These are phyloP conservation scores for Eueremaeus valkanovi DNA, from an alignment of 2,888 invertebrate genomes.

Conservation along the genomic window DNA sequence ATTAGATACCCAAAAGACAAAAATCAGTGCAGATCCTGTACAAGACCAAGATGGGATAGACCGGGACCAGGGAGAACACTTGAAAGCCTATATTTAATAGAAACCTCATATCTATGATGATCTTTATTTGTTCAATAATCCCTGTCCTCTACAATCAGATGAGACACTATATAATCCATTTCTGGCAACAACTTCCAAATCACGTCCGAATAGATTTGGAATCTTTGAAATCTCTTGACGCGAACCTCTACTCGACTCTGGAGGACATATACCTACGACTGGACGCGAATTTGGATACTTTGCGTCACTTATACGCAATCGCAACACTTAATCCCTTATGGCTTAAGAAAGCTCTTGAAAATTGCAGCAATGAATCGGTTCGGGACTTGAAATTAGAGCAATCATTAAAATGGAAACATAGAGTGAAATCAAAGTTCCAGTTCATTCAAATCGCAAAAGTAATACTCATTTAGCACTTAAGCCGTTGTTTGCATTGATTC, in stretches of 20 bases:
- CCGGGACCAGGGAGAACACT: no score
- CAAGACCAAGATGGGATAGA: no score
- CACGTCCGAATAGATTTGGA: conserved; percentile 21
- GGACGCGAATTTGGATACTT: conserved; percentile 20
- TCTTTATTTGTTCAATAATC: no score
- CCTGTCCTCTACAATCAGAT: no score
- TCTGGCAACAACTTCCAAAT: conserved; percentile 40
- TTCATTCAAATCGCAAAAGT: conserved; percentile 34
- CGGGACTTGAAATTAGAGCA: conserved; percentile 29
- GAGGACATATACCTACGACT: conserved; percentile 29
- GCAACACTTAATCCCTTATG: conserved; percentile 35
- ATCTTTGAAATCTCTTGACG: conserved; percentile 26
- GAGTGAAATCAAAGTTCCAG: conserved; percentile 36
- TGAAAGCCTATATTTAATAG: no score
- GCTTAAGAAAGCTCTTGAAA: conserved; percentile 36
- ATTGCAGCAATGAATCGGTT: conserved; percentile 5
- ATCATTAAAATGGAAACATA: conserved; percentile 36
- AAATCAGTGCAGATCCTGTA: no score
- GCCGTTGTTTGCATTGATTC: neutral
- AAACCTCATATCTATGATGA: no score
- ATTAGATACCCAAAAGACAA: no score
- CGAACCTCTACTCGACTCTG: conserved; percentile 28
- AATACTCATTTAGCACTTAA: neutral
- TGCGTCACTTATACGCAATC: conserved; percentile 35
- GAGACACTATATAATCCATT: conserved; percentile 41